Percentiles rank a stretch among this genome's conserved stretches.
These are phyloP conservation scores for Dendrolimus kikuchii DNA, from an alignment of 1,140 invertebrate genomes.

Conservation along the genomic window DNA sequence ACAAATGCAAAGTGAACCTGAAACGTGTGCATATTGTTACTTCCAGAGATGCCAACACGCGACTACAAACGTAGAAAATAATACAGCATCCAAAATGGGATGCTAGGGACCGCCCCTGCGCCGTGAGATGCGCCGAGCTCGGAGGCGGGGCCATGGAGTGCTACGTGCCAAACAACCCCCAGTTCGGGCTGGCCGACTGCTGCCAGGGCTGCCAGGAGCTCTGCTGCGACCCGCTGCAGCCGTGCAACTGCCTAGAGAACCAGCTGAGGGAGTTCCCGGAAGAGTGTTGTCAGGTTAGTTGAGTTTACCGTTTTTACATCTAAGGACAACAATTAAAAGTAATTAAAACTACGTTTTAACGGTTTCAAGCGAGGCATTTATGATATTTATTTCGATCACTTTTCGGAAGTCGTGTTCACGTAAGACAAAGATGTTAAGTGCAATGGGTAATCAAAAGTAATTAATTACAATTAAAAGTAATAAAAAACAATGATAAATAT, in stretches of 20 bases:
- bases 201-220: constrained; percentile 42
- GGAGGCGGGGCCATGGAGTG: constrained; percentile 60
- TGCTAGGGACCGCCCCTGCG: constrained; percentile 30
- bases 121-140: constrained; percentile 31
- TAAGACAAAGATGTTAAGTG: no score
- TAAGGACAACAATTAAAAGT: no score
- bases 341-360: no score
- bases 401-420: no score
- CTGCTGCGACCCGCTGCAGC: constrained; percentile 59
- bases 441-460: no score
- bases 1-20: no score
- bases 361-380: no score
- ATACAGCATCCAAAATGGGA: constrained; percentile 14
- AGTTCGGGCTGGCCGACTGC: constrained; percentile 61
- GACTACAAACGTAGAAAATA: constrained; percentile 49
- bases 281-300: constrained; percentile 55
- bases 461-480: no score
- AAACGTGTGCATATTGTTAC: neutral
- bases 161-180: constrained; percentile 70
- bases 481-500: no score
- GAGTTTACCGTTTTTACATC: no score
- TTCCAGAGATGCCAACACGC: constrained; percentile 39
- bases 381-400: no score
- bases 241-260: constrained; percentile 38
- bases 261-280: constrained; percentile 46